Conservation (phyloP, 2,113 vertebrate species). For the Orthonyx spaldingii region DNA sequence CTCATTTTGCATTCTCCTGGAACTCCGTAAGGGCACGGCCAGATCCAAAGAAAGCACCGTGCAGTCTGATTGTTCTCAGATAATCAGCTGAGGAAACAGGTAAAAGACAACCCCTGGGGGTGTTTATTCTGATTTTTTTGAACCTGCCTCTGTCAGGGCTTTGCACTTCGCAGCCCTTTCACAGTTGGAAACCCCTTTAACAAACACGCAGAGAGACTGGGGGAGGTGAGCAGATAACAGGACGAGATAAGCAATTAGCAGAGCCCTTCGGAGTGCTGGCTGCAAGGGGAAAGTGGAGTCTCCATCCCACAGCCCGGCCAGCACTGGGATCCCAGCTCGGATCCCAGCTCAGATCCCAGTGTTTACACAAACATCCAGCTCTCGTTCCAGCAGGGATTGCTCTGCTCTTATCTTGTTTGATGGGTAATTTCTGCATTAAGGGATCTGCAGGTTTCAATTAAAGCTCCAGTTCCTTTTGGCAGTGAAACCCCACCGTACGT, state of each 20-base stretch:
- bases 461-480: constrained; percentile 62
- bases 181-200: constrained; percentile 7
- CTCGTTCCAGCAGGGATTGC: background rate
- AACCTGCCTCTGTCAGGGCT: background rate
- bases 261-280: background rate
- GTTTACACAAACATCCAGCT: background rate
- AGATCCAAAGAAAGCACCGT: constrained; percentile 42
- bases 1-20: background rate
- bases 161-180: background rate
- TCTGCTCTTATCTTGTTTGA: constrained; percentile 26
- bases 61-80: constrained; percentile 44
- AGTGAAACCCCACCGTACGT: constrained; percentile 32
- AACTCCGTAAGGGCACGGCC: background rate
- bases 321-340: background rate
- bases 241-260: constrained; percentile 10
- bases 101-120: constrained; percentile 35
- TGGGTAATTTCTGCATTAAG: constrained; percentile 61
- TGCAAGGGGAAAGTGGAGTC: background rate
- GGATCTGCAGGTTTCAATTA: background rate
- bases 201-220: background rate
- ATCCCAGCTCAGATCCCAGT: background rate
- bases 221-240: constrained; percentile 1
- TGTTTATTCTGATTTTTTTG: constrained; percentile 1
- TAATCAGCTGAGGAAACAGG: constrained; percentile 53
- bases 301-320: background rate